Evolutionary conservation across 2,797 vertebrate genomes (phyloP).

Genomic region (Oreochromis mossambicus): DNA sequence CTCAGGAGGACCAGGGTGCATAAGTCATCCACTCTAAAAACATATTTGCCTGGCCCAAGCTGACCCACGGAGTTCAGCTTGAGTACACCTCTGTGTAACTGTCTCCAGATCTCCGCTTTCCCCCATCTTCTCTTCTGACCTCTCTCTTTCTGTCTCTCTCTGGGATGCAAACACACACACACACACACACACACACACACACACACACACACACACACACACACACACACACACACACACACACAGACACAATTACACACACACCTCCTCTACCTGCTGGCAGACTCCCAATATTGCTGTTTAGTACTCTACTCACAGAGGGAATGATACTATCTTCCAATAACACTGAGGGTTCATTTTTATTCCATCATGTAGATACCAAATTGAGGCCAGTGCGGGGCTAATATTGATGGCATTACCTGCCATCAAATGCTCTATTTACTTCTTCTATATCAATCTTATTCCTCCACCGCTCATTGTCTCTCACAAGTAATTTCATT

Average conservation of each 20-base stretch:
- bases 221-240: not conserved
- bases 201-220: not conserved
- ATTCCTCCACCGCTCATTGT: not conserved
- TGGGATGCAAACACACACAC: not conserved
- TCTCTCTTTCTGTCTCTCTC: not conserved
- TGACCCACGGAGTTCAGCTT: not conserved
- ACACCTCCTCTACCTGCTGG: constrained; percentile 1
- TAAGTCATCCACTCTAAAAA: not conserved
- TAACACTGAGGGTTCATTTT: constrained; percentile 40
- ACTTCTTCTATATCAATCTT: constrained; percentile 1
- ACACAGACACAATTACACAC: not conserved
- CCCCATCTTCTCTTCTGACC: not conserved
- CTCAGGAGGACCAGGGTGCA: not conserved
- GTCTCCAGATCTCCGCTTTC: not conserved
- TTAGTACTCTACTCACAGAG: constrained; percentile 20
- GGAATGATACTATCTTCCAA: constrained; percentile 40
- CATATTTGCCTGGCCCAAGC: not conserved
- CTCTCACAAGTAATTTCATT: constrained; percentile 14
- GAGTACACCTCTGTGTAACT: not conserved
- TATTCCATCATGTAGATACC: constrained; percentile 37
- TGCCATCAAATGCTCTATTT: constrained; percentile 13
- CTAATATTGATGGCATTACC: constrained; percentile 28
- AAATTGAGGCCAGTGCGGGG: not conserved
- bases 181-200: not conserved
- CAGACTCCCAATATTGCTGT: constrained; percentile 11